Evolutionary conservation across 2,888 invertebrate species (phyloP), one percentile per base, ranked within the genome.

Genomic region (Lithosia quadra): DNA sequence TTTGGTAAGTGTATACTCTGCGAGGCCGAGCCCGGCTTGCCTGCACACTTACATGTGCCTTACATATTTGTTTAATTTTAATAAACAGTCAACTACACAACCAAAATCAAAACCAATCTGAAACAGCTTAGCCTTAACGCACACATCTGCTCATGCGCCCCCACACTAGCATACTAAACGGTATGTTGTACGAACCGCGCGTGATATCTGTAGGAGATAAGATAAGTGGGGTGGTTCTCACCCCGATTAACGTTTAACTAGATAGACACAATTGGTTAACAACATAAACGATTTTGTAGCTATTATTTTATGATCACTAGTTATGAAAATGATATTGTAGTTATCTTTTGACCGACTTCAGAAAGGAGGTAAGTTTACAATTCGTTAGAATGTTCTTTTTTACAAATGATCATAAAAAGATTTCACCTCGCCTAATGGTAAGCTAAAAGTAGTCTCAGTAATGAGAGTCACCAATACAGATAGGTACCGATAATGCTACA

Each of bases 251-350:
- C 43, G 43, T 33, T 71, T 69, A 77, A 75, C 69, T 73, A 74
- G 62, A 73, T 76, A 65, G 43, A 78, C 79, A 76, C 81, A 72
- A 79, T 80, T 75, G 81, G 70, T 76, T 80, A 79, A 79, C 75
- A 71, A 80, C 60, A 18, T 70, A 69, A 60, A 74, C 73, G 69
- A 74, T 72, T 73, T 74, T 74, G 74, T 74, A 71, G 75, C 62
- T 70, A 43, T 49, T 34, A 15, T 55, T 22, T 34, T 15, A 58
- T 58, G 18, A 18, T 57, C 34, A 22, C n/a, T 61, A n/a, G 49
- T n/a, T 49, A 49, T 49, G 49, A n/a, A 3, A 49, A n/a, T n/a
- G 49, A 8, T n/a, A 49, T 43, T 18, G 18, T 49, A 49, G 49
- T 49, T 49, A 49, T 49, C n/a, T 15, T 43, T 28, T 43, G 9